Percentiles rank a stretch among this genome's conserved stretches.
Conservation (phyloP, 64 coral and sea anemone genomes). For the Actinia equina region DNA sequence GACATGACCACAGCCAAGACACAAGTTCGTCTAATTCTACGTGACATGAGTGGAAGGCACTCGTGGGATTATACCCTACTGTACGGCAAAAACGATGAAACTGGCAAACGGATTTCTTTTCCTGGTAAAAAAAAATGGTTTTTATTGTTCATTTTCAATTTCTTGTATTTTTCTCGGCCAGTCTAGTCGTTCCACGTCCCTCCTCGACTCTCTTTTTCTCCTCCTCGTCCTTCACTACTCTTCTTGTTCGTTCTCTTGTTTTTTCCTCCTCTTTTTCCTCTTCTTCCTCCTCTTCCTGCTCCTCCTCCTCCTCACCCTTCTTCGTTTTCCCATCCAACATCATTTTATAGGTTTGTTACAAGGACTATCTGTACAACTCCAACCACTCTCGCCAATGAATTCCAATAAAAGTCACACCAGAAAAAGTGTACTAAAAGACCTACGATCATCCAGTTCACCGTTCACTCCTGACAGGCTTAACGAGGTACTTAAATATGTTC, state of each 20-base stretch:
- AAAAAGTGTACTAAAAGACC: not conserved
- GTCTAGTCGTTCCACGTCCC: not conserved
- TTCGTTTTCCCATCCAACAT: not conserved
- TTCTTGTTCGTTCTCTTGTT: not conserved
- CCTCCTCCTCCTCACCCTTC: not conserved
- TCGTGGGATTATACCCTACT: slow-evolving; percentile 81
- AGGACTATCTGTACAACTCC: not conserved
- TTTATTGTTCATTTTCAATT: not conserved
- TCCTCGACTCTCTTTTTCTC: not conserved
- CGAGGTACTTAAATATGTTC: slow-evolving; percentile 37
- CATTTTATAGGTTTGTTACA: not conserved
- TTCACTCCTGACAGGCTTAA: slow-evolving; percentile 69
- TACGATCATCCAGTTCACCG: slow-evolving; percentile 30
- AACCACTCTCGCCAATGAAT: not conserved
- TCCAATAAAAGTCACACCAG: not conserved
- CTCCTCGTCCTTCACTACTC: not conserved
- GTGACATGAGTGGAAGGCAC: slow-evolving; percentile 93
- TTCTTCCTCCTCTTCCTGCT: not conserved
- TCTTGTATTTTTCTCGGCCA: not conserved
- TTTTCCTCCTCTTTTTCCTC: not conserved
- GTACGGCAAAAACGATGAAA: slow-evolving; percentile 42
- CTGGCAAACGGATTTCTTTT: slow-evolving; percentile 3
- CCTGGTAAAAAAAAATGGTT: not conserved
- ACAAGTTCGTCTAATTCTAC: slow-evolving; percentile 70
- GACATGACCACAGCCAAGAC: slow-evolving; percentile 64